Base-by-base conservation (phyloP, 2,113 vertebrate genomes). In the Peucedramus taeniatus region DNA sequence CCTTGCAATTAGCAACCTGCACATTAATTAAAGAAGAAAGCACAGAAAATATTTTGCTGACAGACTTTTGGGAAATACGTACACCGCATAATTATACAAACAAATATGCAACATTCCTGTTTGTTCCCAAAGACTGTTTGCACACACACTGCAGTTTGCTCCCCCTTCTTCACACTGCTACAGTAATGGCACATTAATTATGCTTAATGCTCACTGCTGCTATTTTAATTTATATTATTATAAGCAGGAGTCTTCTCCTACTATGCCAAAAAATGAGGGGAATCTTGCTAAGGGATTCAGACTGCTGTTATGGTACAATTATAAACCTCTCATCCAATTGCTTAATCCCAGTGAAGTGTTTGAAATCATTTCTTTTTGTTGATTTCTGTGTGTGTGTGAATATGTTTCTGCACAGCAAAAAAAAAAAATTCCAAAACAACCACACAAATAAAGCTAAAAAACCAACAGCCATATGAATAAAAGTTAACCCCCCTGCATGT, bases 11-110 rank as follows among this genome's bases (percentile, higher is more conserved):
- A 89, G 87, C 74, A 87, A 39, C 57, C 49, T 11, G 42, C 8
- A 8, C 39, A 87, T 91, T 72, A 87, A 93, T 94, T 92, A 77
- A 81, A 95, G 78, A 74, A 95, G 33, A 76, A 84, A 85, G 90
- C 59, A 74, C 49, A 86, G 59, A 65, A 59, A 91, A 61, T 66
- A 51, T 79, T 90, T 71, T 35, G 53, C 85, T 66, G 78, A 49
- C 72, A 84, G 39, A 59, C 83, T 75, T 87, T 16, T 35, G 69
- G 78, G 63, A 76, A 63, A 59, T 71, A 84, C 50, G 42, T 8
- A 66, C 44, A 53, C 33, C 4, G 40, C 31, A 5, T 71, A 75
- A 76, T 91, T 91, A 42, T 35, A 42, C 89, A 69, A 69, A 91
- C 84, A 91, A 80, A 93, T 77, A 76, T 19, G 17, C 39, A 44